Percentiles rank a stretch among this genome's conserved stretches.
phyloP scores from a whole-genome alignment of 2,113 vertebrate species.

The Asarcornis scutulata region DNA sequence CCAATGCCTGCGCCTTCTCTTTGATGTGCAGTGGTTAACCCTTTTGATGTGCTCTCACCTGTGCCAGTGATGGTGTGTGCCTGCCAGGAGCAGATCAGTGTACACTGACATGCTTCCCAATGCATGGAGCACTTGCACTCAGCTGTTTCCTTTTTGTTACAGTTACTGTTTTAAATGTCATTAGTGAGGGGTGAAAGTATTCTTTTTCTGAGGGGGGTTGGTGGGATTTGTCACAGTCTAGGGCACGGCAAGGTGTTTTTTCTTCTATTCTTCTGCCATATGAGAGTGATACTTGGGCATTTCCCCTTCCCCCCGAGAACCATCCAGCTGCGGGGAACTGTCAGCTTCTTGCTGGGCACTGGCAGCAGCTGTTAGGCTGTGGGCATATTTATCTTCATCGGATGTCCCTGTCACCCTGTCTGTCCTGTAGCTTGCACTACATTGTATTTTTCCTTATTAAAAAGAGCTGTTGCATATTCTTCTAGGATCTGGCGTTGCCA shows the following conservation, averaged over 20 bases:
- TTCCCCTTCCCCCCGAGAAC: background rate
- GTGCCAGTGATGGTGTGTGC: background rate
- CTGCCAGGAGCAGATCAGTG: background rate
- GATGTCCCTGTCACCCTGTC: background rate
- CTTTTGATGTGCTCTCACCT: background rate
- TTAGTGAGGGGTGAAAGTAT: background rate
- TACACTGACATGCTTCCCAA: background rate
- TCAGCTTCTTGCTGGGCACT: background rate
- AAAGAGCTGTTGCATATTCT: background rate
- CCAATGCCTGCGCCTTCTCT: background rate
- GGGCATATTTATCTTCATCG: background rate
- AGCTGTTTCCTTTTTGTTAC: background rate
- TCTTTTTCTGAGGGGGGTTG: rapidly evolving
- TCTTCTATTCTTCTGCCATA: background rate
- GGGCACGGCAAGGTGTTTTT: background rate
- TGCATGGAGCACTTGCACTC: background rate
- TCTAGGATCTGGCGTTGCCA: background rate
- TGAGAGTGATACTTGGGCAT: background rate
- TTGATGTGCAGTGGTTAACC: background rate
- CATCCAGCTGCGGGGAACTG: background rate
- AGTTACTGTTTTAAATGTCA: background rate
- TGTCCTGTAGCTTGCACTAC: background rate
- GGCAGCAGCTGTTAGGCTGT: background rate
- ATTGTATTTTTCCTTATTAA: background rate
- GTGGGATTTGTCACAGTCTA: background rate